Evolutionary conservation across 2,797 vertebrate species (phyloP).

Genomic region (Galago senegalensis): DNA sequence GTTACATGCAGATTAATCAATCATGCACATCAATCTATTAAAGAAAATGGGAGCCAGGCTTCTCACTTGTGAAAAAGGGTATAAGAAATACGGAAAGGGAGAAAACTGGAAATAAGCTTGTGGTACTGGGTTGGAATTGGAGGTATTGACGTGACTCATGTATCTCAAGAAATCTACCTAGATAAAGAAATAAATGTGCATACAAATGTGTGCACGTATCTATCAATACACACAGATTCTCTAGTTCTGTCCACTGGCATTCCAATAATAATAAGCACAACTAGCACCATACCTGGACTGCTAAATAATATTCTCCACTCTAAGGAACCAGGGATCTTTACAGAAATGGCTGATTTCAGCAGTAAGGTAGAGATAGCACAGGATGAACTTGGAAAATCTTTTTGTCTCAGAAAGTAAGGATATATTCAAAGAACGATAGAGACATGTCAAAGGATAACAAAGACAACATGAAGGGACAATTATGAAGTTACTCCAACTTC

Average conservation of each 20-base stretch:
- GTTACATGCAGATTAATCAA: not conserved
- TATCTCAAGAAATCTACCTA: slow-evolving; percentile 51
- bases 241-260: not conserved
- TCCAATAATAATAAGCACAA: slow-evolving; percentile 4
- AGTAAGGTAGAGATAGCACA: not conserved
- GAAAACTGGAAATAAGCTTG: not conserved
- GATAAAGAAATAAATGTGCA: slow-evolving; percentile 35
- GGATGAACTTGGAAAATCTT: not conserved
- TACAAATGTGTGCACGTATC: not conserved
- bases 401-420: slow-evolving; percentile 29
- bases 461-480: not conserved
- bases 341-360: slow-evolving; percentile 47
- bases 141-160: slow-evolving; percentile 5
- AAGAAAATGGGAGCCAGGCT: not conserved
- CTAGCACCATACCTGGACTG: not conserved
- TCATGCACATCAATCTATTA: not conserved
- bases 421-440: not conserved
- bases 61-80: not conserved
- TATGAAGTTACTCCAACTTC: not conserved
- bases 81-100: not conserved
- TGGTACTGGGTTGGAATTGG: not conserved
- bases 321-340: not conserved
- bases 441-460: not conserved
- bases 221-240: not conserved
- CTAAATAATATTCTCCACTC: slow-evolving; percentile 26